Evolutionary conservation across 1,140 invertebrate species (phyloP).

Genomic region (Rhynchophorus ferrugineus): DNA sequence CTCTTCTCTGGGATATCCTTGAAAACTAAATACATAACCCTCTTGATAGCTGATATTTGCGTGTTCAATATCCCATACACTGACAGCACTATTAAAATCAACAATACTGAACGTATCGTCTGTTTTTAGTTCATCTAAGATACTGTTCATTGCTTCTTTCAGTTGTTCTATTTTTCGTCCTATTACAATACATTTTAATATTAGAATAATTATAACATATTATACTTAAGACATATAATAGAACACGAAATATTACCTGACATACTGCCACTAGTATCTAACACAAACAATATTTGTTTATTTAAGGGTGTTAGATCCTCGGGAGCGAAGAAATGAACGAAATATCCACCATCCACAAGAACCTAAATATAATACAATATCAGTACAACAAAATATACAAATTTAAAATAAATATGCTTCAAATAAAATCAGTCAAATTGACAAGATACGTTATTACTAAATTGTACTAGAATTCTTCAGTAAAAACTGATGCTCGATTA

Average conservation of each 20-base stretch:
- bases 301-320: slow-evolving; percentile 48
- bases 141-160: slow-evolving; percentile 57
- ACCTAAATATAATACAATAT: too few species aligned
- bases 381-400: background rate
- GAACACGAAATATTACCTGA: slow-evolving; percentile 38
- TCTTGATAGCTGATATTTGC: too few species aligned
- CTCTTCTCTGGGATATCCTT: too few species aligned
- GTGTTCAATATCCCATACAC: slow-evolving; percentile 41
- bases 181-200: too few species aligned
- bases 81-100: slow-evolving; percentile 48
- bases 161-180: slow-evolving; percentile 53
- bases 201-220: too few species aligned
- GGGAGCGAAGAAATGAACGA: slow-evolving; percentile 69
- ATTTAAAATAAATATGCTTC: background rate
- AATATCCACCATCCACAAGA: slow-evolving; percentile 64
- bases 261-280: slow-evolving; percentile 68
- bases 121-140: slow-evolving; percentile 51
- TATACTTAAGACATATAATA: too few species aligned
- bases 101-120: slow-evolving; percentile 64
- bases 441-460: too few species aligned
- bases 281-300: slow-evolving; percentile 64
- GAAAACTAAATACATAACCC: too few species aligned
- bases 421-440: too few species aligned
- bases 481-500: too few species aligned
- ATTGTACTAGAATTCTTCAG: too few species aligned